Conservation (phyloP, 1,140 invertebrate genomes). For the Aphaenogaster rudis region DNA sequence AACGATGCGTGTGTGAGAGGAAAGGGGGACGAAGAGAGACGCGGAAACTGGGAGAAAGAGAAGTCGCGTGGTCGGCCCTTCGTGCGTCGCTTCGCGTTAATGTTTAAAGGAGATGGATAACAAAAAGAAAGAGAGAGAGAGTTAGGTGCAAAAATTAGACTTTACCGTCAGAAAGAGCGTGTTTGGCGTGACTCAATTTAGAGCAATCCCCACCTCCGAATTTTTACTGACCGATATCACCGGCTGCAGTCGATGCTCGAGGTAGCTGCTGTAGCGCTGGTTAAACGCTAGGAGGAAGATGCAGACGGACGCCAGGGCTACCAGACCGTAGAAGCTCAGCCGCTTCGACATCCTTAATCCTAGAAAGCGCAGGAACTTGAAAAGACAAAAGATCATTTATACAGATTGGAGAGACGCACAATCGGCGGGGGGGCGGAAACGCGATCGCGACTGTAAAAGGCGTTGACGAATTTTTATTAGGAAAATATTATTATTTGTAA, state of each 20-base stretch:
- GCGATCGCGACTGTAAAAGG: too few species aligned
- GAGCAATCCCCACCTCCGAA: conserved; percentile 75
- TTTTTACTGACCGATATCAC: conserved; percentile 84
- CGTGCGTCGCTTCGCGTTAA: conserved; percentile 44
- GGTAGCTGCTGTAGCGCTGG: conserved; percentile 84
- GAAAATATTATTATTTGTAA: neutral
- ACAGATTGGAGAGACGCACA: neutral
- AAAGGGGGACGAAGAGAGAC: neutral
- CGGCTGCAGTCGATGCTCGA: conserved; percentile 84
- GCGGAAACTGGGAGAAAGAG: conserved; percentile 68
- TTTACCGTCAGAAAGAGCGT: conserved; percentile 75
- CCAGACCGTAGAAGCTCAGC: conserved; percentile 84
- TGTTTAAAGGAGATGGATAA: conserved; percentile 16
- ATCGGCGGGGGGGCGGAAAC: neutral
- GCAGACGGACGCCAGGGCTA: conserved; percentile 84
- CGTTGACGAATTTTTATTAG: neutral
- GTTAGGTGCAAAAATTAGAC: conserved; percentile 76
- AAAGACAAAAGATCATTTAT: conserved; percentile 15
- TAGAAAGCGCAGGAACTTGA: conserved; percentile 56
- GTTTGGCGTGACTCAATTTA: conserved; percentile 78
- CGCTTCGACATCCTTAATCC: conserved; percentile 82
- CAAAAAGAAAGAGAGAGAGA: conserved; percentile 48
- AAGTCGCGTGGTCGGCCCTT: conserved; percentile 14
- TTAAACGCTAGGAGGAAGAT: conserved; percentile 85
- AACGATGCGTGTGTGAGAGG: neutral